A percentile compares a stretch with the other conserved stretches of the same genome.
phyloP scores from a whole-genome alignment of 1,140 invertebrate species.

The Drosophila ironensis region DNA sequence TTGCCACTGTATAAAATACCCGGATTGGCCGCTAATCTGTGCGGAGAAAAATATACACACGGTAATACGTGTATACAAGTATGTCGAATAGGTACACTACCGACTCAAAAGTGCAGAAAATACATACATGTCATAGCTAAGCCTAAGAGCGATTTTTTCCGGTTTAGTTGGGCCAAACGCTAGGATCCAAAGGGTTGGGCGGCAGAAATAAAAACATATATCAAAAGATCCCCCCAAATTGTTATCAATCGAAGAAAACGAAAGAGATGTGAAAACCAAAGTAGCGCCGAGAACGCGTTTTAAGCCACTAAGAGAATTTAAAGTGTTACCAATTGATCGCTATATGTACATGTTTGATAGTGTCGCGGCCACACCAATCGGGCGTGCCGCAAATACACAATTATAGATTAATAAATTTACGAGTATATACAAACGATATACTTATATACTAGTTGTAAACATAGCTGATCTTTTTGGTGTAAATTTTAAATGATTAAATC shows the following conservation, averaged over 20 bases:
- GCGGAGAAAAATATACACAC: slow-evolving; percentile 9
- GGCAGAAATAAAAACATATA: too few species aligned
- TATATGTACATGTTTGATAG: slow-evolving; percentile 31
- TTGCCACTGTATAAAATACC: slow-evolving; percentile 19
- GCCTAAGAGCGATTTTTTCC: slow-evolving; percentile 28
- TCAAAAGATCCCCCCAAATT: slow-evolving; percentile 45
- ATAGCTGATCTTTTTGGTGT: slow-evolving; percentile 72
- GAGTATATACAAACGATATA: slow-evolving; percentile 36
- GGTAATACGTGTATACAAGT: slow-evolving; percentile 3
- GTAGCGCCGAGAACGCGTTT: not conserved
- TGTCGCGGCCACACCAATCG: not conserved
- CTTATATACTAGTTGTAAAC: slow-evolving; percentile 59
- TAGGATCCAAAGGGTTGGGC: slow-evolving; percentile 5
- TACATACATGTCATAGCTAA: slow-evolving; percentile 71
- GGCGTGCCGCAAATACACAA: slow-evolving; percentile 24
- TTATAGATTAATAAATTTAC: slow-evolving; percentile 39
- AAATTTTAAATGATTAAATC: slow-evolving; percentile 59
- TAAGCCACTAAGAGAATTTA: slow-evolving; percentile 21
- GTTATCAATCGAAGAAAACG: slow-evolving; percentile 41
- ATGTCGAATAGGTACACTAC: slow-evolving; percentile 10
- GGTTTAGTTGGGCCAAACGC: not conserved
- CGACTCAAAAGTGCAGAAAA: slow-evolving; percentile 24
- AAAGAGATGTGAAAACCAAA: not conserved
- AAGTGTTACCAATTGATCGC: slow-evolving; percentile 43
- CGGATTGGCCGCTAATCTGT: slow-evolving; percentile 16